Evolutionary conservation across 1,140 invertebrate species (phyloP), one percentile per base, ranked within the genome.

Genomic region (Aphidius gifuensis): DNA sequence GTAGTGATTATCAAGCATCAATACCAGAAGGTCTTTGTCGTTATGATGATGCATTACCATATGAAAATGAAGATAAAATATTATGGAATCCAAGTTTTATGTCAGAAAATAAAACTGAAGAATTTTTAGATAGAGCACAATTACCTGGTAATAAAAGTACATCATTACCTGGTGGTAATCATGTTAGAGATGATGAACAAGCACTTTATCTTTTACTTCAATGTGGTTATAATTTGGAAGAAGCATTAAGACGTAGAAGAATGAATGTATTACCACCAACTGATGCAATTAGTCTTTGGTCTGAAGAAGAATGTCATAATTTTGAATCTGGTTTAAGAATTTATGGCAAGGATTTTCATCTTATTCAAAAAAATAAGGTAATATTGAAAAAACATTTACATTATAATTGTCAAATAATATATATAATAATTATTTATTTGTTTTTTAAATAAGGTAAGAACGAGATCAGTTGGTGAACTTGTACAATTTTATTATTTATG

Each of bases 401-500:
- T 32, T 50, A n/a, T 11, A 45, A 61, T 45, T 39, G 38, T 58
- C 46, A 39, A 59, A 59, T 49, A 16, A 6, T 4, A 9, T 9
- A 39, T 11, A 49, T 39, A 9, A 46, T 23, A 5, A 44, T 46
- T 46, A 45, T 32, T 45, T 9, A 5, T 58, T 8, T 5, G 38
- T 21, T 42, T 6, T 38, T 51, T 54, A 45, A 49, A 64, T 16
- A 50, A 91, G 88, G 90, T 96, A 21, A 85, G 91, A 73, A 97
- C 95, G 54, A 83, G 96, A 74, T 94, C 94, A n/a, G 95, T 98
- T 38, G 93, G 94, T 39, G 97, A 99, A 82, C 81, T 99, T 51
- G 94, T 98, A 45, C 94, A 98, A 74, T 98, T 98, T 83, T 99
- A 99, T 82, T 99, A 99, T 75, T 85, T 98, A 42, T 99, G 96